These are phyloP conservation scores for Anolis sagrei DNA, from an alignment of 2,113 vertebrate genomes.

Conservation along the genomic window DNA sequence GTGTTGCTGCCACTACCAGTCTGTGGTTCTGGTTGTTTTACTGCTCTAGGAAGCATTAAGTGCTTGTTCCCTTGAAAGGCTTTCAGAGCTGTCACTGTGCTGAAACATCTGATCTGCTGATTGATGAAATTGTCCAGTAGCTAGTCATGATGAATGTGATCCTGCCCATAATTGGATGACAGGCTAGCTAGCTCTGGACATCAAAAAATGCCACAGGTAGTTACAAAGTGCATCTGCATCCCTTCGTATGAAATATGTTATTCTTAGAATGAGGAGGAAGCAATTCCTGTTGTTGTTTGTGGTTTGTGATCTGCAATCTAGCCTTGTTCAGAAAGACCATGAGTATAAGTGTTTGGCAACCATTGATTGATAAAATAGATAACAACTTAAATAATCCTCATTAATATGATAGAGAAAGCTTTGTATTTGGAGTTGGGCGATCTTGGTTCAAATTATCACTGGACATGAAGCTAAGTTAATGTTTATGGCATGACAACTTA, in stretches of 20 bases:
- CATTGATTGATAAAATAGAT: not conserved
- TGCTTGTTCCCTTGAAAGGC: slow-evolving; percentile 48
- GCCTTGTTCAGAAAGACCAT: not conserved
- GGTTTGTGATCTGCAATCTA: not conserved
- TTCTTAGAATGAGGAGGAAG: not conserved
- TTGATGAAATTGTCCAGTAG: slow-evolving; percentile 43
- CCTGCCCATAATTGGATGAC: slow-evolving; percentile 54
- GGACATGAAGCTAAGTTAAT: not conserved
- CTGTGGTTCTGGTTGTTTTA: slow-evolving; percentile 71
- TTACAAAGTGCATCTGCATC: slow-evolving; percentile 22
- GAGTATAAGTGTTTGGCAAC: not conserved
- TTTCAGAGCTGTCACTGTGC: slow-evolving; percentile 55
- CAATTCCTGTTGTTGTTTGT: no score
- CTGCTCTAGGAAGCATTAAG: slow-evolving; percentile 47
- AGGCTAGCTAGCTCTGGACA: slow-evolving; percentile 39
- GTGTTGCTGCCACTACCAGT: slow-evolving; percentile 72
- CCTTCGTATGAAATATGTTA: slow-evolving; percentile 7
- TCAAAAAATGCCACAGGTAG: slow-evolving; percentile 67
- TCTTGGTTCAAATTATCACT: not conserved
- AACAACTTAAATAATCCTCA: not conserved
- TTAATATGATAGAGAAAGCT: not conserved
- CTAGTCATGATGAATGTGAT: slow-evolving; percentile 41
- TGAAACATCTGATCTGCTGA: slow-evolving; percentile 46
- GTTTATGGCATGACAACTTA: not conserved
- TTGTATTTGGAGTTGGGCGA: not conserved